Evolutionary conservation across 2,888 invertebrate genomes (phyloP).

Genomic region (Strigamia crassipes): DNA sequence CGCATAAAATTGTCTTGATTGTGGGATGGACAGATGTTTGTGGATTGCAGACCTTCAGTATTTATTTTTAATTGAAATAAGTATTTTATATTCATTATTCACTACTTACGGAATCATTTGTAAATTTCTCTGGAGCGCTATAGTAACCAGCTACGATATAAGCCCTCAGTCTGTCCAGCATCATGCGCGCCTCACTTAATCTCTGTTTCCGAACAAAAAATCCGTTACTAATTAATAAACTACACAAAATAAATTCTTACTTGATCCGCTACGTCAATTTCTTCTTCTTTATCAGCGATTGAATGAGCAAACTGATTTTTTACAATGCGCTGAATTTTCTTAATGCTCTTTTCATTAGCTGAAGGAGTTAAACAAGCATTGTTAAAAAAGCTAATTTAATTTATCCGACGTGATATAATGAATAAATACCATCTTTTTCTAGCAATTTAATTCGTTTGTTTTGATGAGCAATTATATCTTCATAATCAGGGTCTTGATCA

Average conservation of each 20-base stretch:
- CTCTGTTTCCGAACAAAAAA: neutral
- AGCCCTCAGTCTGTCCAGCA: conserved; percentile 36
- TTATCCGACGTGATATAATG: neutral
- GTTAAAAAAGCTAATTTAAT: neutral
- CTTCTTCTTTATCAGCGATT: conserved; percentile 30
- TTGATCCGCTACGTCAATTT: conserved; percentile 13
- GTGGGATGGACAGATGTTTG: conserved; percentile 39
- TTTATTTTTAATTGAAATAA: neutral
- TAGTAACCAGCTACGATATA: conserved; percentile 40
- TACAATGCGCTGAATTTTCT: conserved; percentile 41
- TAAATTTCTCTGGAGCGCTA: conserved; percentile 18
- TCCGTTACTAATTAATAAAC: neutral
- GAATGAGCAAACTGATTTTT: conserved; percentile 36
- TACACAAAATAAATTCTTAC: neutral
- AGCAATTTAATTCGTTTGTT: conserved; percentile 35
- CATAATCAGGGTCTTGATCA: conserved; percentile 43
- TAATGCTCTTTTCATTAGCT: conserved; percentile 43
- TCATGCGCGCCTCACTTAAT: conserved; percentile 3
- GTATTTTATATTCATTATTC: neutral
- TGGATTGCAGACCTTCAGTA: neutral
- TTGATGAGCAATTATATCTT: conserved; percentile 33
- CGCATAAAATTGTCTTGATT: conserved; percentile 24
- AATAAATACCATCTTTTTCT: conserved; percentile 41
- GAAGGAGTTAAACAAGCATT: neutral
- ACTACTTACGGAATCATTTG: conserved; percentile 5